A percentile compares a stretch with the other conserved stretches of the same genome.
These are phyloP conservation scores for Trogon surrucura DNA, from an alignment of 2,113 vertebrate genomes.

Conservation along the genomic window DNA sequence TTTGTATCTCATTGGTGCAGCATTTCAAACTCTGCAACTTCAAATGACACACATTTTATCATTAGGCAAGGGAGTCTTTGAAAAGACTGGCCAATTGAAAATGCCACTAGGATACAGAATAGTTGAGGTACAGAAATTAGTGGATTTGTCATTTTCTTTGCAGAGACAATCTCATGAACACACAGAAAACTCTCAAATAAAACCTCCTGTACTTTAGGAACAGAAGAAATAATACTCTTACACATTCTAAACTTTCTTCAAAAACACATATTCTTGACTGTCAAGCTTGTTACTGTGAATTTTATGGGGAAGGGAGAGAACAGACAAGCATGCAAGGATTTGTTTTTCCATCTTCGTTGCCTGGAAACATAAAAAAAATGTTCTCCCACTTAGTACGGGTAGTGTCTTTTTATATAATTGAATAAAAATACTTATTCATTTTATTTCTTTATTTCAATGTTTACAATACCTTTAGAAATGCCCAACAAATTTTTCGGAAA, in stretches of 20 bases:
- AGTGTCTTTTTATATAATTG: neutral
- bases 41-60: neutral
- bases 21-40: neutral
- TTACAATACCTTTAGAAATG: slow-evolving; percentile 91
- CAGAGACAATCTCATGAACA: neutral
- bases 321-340: neutral
- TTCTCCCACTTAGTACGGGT: neutral
- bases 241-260: neutral
- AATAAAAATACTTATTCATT: neutral
- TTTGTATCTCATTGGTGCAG: neutral
- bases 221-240: neutral
- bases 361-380: neutral
- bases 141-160: neutral
- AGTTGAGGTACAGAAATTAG: neutral
- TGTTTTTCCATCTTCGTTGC: neutral
- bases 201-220: neutral
- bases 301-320: neutral
- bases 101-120: neutral
- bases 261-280: neutral
- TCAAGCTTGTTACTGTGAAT: neutral
- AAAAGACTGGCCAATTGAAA: neutral
- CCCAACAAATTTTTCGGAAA: slow-evolving; percentile 95
- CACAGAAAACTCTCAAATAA: neutral
- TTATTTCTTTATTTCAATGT: neutral
- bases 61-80: neutral